These are phyloP conservation scores for Saturnia pavonia DNA, from an alignment of 2,888 invertebrate species.

Conservation along the genomic window DNA sequence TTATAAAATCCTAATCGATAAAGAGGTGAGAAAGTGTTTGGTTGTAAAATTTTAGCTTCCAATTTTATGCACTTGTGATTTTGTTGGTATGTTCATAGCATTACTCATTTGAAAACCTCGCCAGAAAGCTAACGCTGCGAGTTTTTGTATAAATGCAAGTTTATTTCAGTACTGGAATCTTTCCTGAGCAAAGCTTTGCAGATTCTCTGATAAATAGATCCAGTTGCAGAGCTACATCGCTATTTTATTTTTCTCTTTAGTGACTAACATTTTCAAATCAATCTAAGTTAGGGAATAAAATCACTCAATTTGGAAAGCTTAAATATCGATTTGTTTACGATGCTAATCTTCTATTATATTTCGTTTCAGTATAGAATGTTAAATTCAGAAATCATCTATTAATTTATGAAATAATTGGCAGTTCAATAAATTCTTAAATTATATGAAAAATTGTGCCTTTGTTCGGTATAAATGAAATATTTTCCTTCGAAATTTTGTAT, in stretches of 20 bases:
- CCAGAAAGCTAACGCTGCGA: conserved; percentile 46
- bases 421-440: not conserved
- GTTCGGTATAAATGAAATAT: no score
- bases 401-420: not conserved
- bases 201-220: conserved; percentile 41
- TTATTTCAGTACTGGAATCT: conserved; percentile 40
- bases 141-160: conserved; percentile 36
- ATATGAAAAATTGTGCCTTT: not conserved
- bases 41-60: conserved; percentile 55
- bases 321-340: no score
- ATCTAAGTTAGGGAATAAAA: conserved; percentile 4
- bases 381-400: not conserved
- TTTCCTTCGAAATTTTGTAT: no score
- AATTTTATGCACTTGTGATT: conserved; percentile 38
- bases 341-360: not conserved
- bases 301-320: no score
- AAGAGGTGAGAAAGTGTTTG: conserved; percentile 69
- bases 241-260: conserved; percentile 37
- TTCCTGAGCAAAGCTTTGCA: conserved; percentile 53
- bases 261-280: conserved; percentile 46
- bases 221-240: conserved; percentile 38
- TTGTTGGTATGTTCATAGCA: conserved; percentile 34
- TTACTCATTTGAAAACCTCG: conserved; percentile 32
- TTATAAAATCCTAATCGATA: conserved; percentile 34
- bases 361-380: not conserved